A percentile compares a stretch with the other conserved stretches of the same genome.
Conservation (phyloP, 1,140 invertebrate species). For the Penaeus indicus region DNA sequence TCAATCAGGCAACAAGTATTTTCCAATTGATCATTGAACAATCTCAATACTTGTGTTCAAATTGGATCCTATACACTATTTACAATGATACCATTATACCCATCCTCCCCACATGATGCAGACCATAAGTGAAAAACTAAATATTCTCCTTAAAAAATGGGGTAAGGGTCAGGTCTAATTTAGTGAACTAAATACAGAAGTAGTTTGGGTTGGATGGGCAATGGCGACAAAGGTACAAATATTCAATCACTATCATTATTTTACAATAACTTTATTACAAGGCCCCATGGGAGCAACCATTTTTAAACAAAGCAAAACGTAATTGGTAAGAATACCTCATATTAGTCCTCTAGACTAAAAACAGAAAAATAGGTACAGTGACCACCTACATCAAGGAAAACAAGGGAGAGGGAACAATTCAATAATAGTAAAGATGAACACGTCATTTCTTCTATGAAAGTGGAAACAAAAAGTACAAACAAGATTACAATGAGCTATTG, state of each 20-base stretch:
- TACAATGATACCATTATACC: conserved; percentile 60
- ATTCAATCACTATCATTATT: conserved; percentile 43
- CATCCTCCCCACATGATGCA: conserved; percentile 26
- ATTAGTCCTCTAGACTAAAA: conserved; percentile 56
- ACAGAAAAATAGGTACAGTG: conserved; percentile 39
- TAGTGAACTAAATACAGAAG: conserved; percentile 6
- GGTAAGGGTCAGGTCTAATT: conserved; percentile 8
- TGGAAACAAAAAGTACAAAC: conserved; percentile 28
- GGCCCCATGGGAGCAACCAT: conserved; percentile 46
- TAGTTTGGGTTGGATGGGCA: conserved; percentile 31
- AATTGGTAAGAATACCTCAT: conserved; percentile 25
- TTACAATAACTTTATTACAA: conserved; percentile 52
- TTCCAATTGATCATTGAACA: conserved; percentile 58
- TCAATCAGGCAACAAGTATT: conserved; percentile 63
- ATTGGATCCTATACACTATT: conserved; percentile 60
- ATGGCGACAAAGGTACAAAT: conserved; percentile 52
- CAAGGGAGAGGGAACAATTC: background rate
- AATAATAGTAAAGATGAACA: no score
- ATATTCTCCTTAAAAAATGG: conserved; percentile 18
- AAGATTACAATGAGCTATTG: conserved; percentile 54
- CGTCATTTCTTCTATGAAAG: conserved; percentile 16
- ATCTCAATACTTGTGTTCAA: conserved; percentile 58
- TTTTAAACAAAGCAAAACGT: conserved; percentile 45
- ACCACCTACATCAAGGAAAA: conserved; percentile 38
- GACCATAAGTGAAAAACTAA: background rate